Evolutionary conservation across 1,140 invertebrate species (phyloP).

Genomic region (Musca vetustissima): DNA sequence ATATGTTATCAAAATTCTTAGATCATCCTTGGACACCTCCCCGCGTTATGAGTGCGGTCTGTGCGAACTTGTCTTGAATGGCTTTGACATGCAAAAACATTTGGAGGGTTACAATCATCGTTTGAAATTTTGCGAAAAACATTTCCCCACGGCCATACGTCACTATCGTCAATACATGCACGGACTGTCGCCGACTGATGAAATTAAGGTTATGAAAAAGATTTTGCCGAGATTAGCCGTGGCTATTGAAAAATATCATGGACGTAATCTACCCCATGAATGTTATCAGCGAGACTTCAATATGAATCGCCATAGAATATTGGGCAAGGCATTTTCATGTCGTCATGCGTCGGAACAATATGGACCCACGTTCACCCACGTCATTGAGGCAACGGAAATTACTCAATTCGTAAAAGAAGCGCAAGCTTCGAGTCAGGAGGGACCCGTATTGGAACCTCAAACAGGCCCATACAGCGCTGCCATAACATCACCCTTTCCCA

Average conservation of each 20-base stretch:
- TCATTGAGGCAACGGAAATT: constrained; percentile 41
- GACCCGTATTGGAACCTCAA: too few relatives aligned
- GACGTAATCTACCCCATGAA: constrained; percentile 37
- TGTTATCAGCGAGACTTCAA: constrained; percentile 40
- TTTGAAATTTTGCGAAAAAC: constrained; percentile 48
- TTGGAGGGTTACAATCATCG: constrained; percentile 44
- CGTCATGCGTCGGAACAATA: constrained; percentile 42
- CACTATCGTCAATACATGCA: constrained; percentile 41
- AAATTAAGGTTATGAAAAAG: constrained; percentile 39
- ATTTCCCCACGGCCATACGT: constrained; percentile 45
- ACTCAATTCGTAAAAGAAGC: constrained; percentile 35
- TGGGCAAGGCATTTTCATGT: constrained; percentile 37
- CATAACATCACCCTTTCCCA: too few relatives aligned
- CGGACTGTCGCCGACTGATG: constrained; percentile 33
- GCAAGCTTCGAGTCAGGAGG: constrained; percentile 7
- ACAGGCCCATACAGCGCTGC: too few relatives aligned
- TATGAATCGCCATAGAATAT: constrained; percentile 34
- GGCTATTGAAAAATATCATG: constrained; percentile 48
- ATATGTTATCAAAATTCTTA: constrained; percentile 49
- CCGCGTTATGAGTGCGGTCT: constrained; percentile 38
- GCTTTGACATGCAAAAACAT: constrained; percentile 44
- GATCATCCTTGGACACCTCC: constrained; percentile 19
- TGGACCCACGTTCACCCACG: constrained; percentile 45
- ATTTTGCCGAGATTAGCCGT: constrained; percentile 40
- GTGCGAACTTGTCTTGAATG: constrained; percentile 38